phyloP scores from a whole-genome alignment of 2,888 invertebrate species.

The Platycheirus rosarum region DNA sequence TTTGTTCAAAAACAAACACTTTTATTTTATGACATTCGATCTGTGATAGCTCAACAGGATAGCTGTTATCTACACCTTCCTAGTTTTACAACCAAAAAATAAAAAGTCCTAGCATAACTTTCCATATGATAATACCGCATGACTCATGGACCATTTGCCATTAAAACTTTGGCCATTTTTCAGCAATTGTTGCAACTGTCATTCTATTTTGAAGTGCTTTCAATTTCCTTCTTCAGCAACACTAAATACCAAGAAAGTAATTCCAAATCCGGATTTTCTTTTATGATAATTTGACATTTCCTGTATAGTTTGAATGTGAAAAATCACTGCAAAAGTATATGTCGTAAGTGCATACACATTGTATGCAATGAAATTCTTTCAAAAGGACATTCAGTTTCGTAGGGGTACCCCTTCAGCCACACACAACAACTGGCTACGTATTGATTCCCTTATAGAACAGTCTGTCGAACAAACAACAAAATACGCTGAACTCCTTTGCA shows the following conservation, averaged over 20 bases:
- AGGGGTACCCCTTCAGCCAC: conserved; percentile 1
- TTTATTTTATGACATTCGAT: no score
- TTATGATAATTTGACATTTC: conserved; percentile 63
- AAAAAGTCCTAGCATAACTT: neutral
- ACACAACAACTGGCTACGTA: conserved; percentile 41
- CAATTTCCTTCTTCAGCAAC: conserved; percentile 56
- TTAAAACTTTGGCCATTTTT: conserved; percentile 16
- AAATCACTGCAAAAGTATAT: conserved; percentile 23
- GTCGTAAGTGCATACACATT: neutral
- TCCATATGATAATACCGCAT: conserved; percentile 1
- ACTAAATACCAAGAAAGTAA: conserved; percentile 54
- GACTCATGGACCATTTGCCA: conserved; percentile 9
- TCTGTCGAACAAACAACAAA: conserved; percentile 34
- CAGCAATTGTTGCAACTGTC: neutral
- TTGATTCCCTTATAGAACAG: conserved; percentile 41
- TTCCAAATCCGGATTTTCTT: conserved; percentile 53
- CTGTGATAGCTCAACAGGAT: no score
- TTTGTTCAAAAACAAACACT: no score
- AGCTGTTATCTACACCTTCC: no score
- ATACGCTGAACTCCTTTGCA: conserved; percentile 3
- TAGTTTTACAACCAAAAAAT: no score
- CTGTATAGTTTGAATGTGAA: conserved; percentile 11
- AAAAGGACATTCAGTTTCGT: conserved; percentile 9
- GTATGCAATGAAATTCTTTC: conserved; percentile 13
- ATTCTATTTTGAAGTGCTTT: conserved; percentile 33